Conservation (phyloP, 2,888 invertebrate species). For the Zootermopsis nevadensis region DNA sequence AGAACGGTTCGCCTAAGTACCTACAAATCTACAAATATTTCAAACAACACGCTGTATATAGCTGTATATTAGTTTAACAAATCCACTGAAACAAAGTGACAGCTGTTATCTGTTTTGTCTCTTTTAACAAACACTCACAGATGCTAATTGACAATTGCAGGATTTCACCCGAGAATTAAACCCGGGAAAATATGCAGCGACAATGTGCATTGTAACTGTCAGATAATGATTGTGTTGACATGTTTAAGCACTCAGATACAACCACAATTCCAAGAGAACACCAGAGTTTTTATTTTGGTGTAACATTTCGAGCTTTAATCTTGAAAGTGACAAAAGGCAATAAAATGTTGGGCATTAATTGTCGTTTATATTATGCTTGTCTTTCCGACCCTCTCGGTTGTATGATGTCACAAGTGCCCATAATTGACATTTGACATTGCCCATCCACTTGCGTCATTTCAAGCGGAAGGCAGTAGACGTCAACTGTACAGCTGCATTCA, state of each 20-base stretch:
- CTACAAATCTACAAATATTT: too few species aligned
- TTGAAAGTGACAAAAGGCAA: background rate
- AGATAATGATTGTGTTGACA: background rate
- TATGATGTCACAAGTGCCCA: background rate
- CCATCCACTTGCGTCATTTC: background rate
- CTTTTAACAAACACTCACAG: background rate
- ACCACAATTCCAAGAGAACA: background rate
- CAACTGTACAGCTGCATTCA: background rate
- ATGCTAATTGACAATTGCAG: background rate
- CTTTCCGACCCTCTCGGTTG: background rate
- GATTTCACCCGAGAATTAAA: background rate
- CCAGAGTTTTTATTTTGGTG: background rate
- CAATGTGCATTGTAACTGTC: background rate
- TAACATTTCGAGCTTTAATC: background rate
- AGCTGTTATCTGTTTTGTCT: background rate
- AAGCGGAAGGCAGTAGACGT: background rate
- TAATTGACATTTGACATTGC: conserved; percentile 13
- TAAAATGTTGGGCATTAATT: background rate
- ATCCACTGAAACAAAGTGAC: too few species aligned
- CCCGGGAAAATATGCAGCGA: background rate
- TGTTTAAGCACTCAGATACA: background rate
- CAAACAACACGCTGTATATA: too few species aligned
- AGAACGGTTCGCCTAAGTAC: too few species aligned
- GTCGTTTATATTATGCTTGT: background rate
- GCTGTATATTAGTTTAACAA: too few species aligned